Conservation (phyloP, 2,113 vertebrate species). For the Suncus etruscus region DNA sequence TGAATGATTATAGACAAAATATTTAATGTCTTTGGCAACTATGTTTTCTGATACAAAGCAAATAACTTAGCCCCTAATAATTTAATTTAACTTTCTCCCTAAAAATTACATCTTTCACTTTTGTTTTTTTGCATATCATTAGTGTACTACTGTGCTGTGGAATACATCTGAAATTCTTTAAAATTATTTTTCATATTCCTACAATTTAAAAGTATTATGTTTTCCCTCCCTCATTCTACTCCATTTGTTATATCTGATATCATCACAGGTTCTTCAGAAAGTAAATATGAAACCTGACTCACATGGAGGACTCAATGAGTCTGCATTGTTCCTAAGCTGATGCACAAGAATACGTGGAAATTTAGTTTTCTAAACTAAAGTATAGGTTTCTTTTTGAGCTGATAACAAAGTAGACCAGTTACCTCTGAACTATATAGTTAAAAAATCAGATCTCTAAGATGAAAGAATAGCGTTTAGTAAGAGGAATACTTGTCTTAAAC, state of each 20-base stretch:
- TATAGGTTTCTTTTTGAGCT: not conserved
- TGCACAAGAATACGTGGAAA: not conserved
- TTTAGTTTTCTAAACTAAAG: constrained; percentile 8
- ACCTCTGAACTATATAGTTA: constrained; percentile 21
- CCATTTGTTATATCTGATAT: not conserved
- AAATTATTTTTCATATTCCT: not conserved
- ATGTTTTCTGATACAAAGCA: constrained; percentile 21
- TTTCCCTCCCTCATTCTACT: no score
- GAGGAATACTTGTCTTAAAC: constrained; percentile 35
- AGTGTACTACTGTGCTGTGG: not conserved
- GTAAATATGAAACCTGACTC: not conserved
- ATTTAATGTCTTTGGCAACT: constrained; percentile 5
- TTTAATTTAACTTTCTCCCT: not conserved
- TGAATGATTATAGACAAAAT: not conserved
- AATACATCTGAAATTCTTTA: not conserved
- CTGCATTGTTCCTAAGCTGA: not conserved
- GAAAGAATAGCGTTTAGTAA: not conserved
- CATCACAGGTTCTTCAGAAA: not conserved
- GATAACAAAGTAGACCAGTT: not conserved
- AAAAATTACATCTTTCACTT: constrained; percentile 48
- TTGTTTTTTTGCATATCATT: not conserved
- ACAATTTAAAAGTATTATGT: not conserved
- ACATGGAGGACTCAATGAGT: not conserved
- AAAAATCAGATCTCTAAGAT: not conserved
- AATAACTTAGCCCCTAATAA: not conserved